These are phyloP conservation scores for Minunthozetes semirufus DNA, from an alignment of 2,888 invertebrate genomes.

Conservation along the genomic window DNA sequence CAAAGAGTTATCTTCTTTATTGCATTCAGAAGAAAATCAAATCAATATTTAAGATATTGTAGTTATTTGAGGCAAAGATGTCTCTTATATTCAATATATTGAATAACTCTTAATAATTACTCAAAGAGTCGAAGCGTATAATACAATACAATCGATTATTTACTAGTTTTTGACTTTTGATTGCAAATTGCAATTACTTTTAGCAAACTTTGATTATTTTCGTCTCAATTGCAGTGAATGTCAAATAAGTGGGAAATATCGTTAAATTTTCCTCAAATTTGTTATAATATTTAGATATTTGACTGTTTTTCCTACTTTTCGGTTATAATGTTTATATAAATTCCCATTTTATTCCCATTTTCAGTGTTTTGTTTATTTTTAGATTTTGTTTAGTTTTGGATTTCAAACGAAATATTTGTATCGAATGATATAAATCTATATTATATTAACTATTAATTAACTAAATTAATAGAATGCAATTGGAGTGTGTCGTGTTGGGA, in stretches of 20 bases:
- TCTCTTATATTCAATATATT: no score
- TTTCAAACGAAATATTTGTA: neutral
- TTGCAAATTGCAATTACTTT: neutral
- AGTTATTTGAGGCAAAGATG: no score
- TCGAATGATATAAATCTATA: neutral
- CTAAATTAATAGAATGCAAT: conserved; percentile 17
- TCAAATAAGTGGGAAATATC: no score
- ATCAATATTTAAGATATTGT: no score
- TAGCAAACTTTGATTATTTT: neutral
- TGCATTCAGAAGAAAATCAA: no score
- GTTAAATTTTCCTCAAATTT: neutral
- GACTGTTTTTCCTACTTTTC: neutral
- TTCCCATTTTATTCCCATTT: neutral
- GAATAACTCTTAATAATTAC: no score
- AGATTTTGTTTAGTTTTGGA: neutral
- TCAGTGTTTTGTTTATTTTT: conserved; percentile 1
- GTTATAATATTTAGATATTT: neutral
- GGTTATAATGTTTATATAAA: conserved; percentile 1
- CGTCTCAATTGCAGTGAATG: neutral
- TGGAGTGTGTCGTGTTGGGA: neutral
- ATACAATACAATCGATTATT: no score
- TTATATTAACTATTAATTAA: neutral
- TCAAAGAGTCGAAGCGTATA: no score
- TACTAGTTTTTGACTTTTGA: neutral
- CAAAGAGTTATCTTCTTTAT: no score